These are phyloP conservation scores for Megaceryle torquata DNA, from an alignment of 2,113 vertebrate genomes.

Conservation along the genomic window DNA sequence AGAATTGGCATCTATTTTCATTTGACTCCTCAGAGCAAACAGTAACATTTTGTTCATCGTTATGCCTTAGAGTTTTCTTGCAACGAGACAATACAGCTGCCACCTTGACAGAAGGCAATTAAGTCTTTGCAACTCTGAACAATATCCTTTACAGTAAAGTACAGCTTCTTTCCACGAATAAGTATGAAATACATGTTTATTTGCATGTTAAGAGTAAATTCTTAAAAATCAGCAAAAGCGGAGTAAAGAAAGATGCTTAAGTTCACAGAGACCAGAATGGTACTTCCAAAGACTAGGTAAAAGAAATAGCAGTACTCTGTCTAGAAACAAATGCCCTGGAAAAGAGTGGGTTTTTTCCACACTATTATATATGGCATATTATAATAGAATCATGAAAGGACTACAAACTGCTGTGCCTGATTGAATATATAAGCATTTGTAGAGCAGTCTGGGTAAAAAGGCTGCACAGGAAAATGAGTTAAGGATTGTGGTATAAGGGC, in stretches of 20 bases:
- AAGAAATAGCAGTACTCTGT: not conserved
- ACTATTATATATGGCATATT: not conserved
- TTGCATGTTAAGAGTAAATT: not conserved
- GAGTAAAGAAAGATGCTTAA: not conserved
- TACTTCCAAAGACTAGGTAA: not conserved
- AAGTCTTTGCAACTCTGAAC: not conserved
- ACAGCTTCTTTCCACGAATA: not conserved
- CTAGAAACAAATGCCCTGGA: not conserved
- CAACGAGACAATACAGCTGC: not conserved
- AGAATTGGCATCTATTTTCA: not conserved
- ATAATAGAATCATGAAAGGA: not conserved
- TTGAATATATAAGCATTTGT: not conserved
- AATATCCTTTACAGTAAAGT: not conserved
- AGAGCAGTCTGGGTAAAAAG: slow-evolving; percentile 4
- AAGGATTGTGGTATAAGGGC: not conserved
- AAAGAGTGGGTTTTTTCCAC: not conserved
- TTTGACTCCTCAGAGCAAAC: not conserved
- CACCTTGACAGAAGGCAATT: not conserved
- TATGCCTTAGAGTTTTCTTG: not conserved
- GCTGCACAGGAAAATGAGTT: not conserved
- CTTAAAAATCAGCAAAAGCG: not conserved
- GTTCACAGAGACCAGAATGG: not conserved
- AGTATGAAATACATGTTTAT: not conserved
- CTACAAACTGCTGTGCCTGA: not conserved
- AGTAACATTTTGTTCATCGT: not conserved